A percentile compares a stretch with the other conserved stretches of the same genome.
Evolutionary conservation across 2,888 invertebrate species (phyloP).

Genomic region (Cheilosia impressa): DNA sequence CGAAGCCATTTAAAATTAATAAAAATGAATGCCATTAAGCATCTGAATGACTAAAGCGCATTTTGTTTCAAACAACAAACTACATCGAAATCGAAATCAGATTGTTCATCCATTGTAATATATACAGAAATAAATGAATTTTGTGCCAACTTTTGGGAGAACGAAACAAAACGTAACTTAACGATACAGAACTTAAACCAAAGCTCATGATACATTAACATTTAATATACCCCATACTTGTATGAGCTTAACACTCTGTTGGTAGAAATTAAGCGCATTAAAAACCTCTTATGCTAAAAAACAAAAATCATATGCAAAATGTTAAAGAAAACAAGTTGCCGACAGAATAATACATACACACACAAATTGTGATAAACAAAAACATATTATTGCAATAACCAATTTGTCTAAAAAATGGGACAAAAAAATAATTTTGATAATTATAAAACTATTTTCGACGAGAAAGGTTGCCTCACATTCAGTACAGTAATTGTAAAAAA

Average conservation of each 20-base stretch:
- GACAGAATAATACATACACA: background rate
- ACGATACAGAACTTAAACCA: background rate
- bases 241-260: no score
- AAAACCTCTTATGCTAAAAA: background rate
- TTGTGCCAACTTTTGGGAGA: slow-evolving; percentile 3
- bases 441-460: background rate
- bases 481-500: background rate
- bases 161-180: background rate
- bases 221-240: slow-evolving; percentile 3
- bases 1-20: no score
- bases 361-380: background rate
- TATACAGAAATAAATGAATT: slow-evolving; percentile 28
- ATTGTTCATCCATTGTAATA: slow-evolving; percentile 16
- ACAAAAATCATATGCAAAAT: no score
- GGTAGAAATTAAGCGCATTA: slow-evolving; percentile 1
- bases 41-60: background rate
- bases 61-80: background rate
- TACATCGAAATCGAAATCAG: slow-evolving; percentile 23
- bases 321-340: background rate
- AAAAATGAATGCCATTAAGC: no score
- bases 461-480: slow-evolving; percentile 19
- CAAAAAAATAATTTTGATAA: background rate
- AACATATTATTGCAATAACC: background rate
- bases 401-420: background rate
- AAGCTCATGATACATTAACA: background rate